These are phyloP conservation scores for Neogale vison DNA, from an alignment of 2,113 vertebrate genomes.

Conservation along the genomic window DNA sequence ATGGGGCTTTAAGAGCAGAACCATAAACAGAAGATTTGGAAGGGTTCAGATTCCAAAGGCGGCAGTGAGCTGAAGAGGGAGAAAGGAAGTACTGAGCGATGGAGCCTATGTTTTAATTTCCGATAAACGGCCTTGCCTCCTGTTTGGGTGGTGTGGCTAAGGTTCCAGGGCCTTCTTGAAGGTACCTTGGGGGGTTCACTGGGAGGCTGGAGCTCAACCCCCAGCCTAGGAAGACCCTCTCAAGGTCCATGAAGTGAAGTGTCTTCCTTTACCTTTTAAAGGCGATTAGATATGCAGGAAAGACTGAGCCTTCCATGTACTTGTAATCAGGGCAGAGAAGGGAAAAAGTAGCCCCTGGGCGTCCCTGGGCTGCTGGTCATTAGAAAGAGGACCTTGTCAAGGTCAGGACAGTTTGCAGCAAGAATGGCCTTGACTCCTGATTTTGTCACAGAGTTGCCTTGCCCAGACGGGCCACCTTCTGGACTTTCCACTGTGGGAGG, in stretches of 20 bases:
- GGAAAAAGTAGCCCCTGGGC: not conserved
- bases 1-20: not conserved
- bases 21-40: not conserved
- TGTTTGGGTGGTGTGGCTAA: not conserved
- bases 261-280: not conserved
- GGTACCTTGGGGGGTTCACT: not conserved
- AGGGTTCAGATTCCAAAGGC: not conserved
- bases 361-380: not conserved
- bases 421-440: not conserved
- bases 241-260: not conserved
- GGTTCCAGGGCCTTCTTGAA: not conserved
- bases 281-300: not conserved
- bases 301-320: not conserved
- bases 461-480: not conserved
- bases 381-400: not conserved
- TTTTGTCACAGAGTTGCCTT: not conserved
- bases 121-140: not conserved
- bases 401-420: not conserved
- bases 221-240: not conserved
- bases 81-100: not conserved
- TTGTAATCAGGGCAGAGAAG: not conserved
- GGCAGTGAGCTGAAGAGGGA: not conserved
- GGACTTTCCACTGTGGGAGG: not conserved
- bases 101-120: accelerated
- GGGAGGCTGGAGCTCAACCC: not conserved